phyloP scores from a whole-genome alignment of 2,113 vertebrate genomes.

The Brachyhypopomus gauderio region DNA sequence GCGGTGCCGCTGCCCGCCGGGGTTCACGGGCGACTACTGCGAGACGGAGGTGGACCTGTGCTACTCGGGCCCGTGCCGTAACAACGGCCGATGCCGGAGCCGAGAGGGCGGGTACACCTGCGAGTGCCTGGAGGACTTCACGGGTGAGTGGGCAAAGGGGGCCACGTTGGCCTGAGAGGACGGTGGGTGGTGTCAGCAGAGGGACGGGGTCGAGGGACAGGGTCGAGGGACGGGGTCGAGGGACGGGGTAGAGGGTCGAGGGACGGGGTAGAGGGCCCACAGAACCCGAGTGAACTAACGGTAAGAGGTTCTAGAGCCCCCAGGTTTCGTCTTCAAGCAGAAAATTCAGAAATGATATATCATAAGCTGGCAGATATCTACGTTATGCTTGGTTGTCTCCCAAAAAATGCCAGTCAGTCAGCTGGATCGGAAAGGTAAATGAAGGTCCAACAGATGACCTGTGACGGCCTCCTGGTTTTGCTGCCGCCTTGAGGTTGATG shows the following conservation, averaged over 20 bases:
- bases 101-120: constrained; percentile 93
- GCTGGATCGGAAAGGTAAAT: too few relatives aligned
- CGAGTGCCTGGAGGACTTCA: constrained; percentile 89
- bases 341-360: too few relatives aligned
- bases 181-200: too few relatives aligned
- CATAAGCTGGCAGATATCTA: too few relatives aligned
- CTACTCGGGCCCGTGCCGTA: constrained; percentile 89
- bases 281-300: too few relatives aligned
- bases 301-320: too few relatives aligned
- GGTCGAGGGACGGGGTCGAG: too few relatives aligned
- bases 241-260: too few relatives aligned
- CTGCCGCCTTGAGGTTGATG: neutral
- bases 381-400: neutral
- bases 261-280: too few relatives aligned
- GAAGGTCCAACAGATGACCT: neutral
- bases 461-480: neutral
- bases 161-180: too few relatives aligned
- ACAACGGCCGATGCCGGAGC: constrained; percentile 87
- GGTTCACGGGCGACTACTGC: constrained; percentile 93
- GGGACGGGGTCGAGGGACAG: too few relatives aligned
- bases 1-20: constrained; percentile 89
- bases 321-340: too few relatives aligned
- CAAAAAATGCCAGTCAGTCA: neutral
- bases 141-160: constrained; percentile 75
- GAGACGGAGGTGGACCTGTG: constrained; percentile 96